Base-by-base conservation (phyloP, 2,113 vertebrate genomes). In the Reinhardtius hippoglossoides region DNA sequence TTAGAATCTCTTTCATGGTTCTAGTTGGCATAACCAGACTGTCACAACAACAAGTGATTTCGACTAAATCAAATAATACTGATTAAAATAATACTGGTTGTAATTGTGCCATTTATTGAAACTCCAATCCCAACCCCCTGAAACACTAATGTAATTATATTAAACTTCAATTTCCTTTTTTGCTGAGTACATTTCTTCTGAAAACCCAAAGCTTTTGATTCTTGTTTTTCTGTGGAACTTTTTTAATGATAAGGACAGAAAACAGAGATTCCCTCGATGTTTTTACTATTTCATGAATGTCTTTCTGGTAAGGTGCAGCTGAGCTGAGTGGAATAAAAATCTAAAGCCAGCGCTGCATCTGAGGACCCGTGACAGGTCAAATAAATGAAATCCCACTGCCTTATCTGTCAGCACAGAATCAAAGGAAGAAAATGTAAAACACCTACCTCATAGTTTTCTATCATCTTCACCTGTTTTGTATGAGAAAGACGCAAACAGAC, bases 361-460 rank as follows among this genome's bases (percentile, higher is more conserved):
- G 46, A 67, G 23, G 24, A 44, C 31, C 44, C 21, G 27, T 56
- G 57, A 50, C 54, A 64, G 63, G 24, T 64, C 46, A 78, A 74
- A 74, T 73, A 74, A 72, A 78, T 76, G 31, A 64, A 78, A 82
- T 64, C 27, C 52, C 54, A 59, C 62, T 80, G 46, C 26, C 59
- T 59, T 71, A 65, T 66, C 64, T 70, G 58, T 62, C 10, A 23
- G 70, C 78, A 78, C 40, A 67, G 44, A 84, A 60, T 55, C 56
- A 67, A 18, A 64, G 18, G 5, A 48, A 63, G n/a, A 66, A 27
- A 58, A 9, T 69, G 4, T 14, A 15, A 7, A 44, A 64, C 59
- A 69, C 15, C 55, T 48, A 67, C 13, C 27, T 59, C 3, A 3
- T 3, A 76, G 23, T 60, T 16, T 13, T 71, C 67, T 13, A 16